Base-by-base conservation (phyloP, 37 sponge, comb jelly and placozoan genomes). In the Dysidea cf. avara region DNA sequence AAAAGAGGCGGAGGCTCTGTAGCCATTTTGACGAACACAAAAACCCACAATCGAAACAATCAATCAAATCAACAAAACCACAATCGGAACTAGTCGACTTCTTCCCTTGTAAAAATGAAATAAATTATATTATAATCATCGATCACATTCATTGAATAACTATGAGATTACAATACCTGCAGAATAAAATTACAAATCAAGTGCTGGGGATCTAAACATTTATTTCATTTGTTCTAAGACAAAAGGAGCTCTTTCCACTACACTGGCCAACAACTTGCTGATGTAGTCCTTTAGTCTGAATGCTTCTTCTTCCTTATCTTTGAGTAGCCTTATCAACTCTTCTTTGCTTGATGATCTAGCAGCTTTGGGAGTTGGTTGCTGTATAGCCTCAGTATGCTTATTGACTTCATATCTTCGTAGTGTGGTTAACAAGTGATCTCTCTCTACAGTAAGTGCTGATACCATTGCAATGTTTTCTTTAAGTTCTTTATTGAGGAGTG, bases 201-300 rank as follows among this genome's bases (percentile, higher is more conserved):
- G n/a, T n/a, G n/a, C n/a, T n/a, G n/a, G n/a, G n/a, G n/a, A n/a
- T n/a, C n/a, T n/a, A n/a, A n/a, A 43, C 5, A 12, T 9, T 43
- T 65, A 65, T 22, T 77, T 53, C 64, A 80, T 46, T 28, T 56
- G 57, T 52, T 79, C 86, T 37, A 86, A 68, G 22, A 86, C 56
- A 66, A 61, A 77, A 7, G 86, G 86, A 28, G 86, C 86, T 33
- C 74, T 79, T 46, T 78, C 79, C 39, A 86, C 74, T 11, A 86
- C 86, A 55, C 56, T 67, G 7, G 56, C 57, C 59, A 86, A 54
- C 43, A 86, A 61, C 16, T 73, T 72, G 34, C 22, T 49, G 25
- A 74, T 74, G 49, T 86, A 86, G n/a, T 86, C 75, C 30, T 62
- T 74, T 67, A 79, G 39, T 59, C 75, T 55, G 25, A 21, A 11